phyloP scores from a whole-genome alignment of 2,113 vertebrate genomes.

The Silurus meridionalis region DNA sequence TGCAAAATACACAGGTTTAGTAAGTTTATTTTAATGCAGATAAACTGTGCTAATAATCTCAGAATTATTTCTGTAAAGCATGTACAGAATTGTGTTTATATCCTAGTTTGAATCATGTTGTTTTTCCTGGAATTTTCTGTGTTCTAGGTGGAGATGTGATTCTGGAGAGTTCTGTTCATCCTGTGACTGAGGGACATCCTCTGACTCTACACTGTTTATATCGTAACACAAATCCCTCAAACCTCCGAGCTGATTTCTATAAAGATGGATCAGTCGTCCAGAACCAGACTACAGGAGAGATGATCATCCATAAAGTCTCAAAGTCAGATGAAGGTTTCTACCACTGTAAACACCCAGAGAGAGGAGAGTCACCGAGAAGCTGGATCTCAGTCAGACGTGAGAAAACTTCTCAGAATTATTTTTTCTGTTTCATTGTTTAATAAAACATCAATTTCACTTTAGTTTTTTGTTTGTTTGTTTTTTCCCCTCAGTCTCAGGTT shows the following conservation, averaged over 20 bases:
- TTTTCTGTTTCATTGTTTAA: too few relatives aligned
- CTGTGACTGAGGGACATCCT: conserved; percentile 13
- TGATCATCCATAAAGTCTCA: neutral
- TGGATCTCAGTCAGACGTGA: neutral
- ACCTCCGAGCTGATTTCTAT: conserved; percentile 1
- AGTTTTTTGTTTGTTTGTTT: too few relatives aligned
- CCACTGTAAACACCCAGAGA: neutral
- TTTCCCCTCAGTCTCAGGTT: too few relatives aligned
- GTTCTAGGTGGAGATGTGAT: neutral
- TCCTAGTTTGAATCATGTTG: neutral
- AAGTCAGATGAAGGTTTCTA: conserved; percentile 6
- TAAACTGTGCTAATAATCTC: too few relatives aligned
- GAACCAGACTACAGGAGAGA: too few relatives aligned
- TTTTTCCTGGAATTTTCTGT: neutral
- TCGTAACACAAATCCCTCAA: neutral
- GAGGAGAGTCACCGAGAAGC: neutral
- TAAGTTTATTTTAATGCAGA: too few relatives aligned
- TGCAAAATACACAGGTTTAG: too few relatives aligned
- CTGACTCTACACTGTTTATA: conserved; percentile 18
- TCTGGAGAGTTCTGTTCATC: conserved; percentile 7
- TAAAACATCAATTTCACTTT: too few relatives aligned
- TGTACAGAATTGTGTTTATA: too few relatives aligned
- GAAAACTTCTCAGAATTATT: neutral
- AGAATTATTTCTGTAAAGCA: too few relatives aligned
- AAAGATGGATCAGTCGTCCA: neutral